Evolutionary conservation across 1,140 invertebrate genomes (phyloP).

Genomic region (Leptinotarsa lineolata): DNA sequence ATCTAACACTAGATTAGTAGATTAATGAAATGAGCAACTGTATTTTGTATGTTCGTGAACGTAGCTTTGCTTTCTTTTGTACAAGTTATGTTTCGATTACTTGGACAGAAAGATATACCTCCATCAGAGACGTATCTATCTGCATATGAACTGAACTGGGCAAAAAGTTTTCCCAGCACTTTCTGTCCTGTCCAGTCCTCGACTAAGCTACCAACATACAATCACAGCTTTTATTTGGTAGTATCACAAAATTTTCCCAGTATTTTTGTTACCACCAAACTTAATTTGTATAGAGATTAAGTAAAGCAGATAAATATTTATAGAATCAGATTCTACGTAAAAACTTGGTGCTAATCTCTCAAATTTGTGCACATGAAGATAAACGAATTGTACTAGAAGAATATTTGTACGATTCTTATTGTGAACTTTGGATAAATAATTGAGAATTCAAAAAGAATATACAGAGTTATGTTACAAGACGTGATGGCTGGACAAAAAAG

Average conservation of each 20-base stretch:
- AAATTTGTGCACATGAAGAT: slow-evolving; percentile 13
- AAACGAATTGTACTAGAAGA: slow-evolving; percentile 5
- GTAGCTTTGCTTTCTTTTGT: slow-evolving; percentile 27
- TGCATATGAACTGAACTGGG: slow-evolving; percentile 36
- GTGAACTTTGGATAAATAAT: slow-evolving; percentile 32
- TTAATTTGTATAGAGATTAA: slow-evolving; percentile 46
- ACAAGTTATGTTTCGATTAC: slow-evolving; percentile 18
- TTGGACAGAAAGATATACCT: slow-evolving; percentile 18
- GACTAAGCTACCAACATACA: slow-evolving; percentile 47
- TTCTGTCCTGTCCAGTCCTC: slow-evolving; percentile 45
- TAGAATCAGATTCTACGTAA: slow-evolving; percentile 2
- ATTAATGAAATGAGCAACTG: slow-evolving; percentile 10
- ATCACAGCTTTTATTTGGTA: slow-evolving; percentile 52
- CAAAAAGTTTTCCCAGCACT: slow-evolving; percentile 56
- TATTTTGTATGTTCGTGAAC: slow-evolving; percentile 28
- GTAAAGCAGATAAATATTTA: slow-evolving; percentile 40
- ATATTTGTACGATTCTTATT: slow-evolving; percentile 27
- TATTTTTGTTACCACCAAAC: slow-evolving; percentile 56
- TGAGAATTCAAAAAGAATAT: slow-evolving; percentile 25
- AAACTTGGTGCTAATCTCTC: slow-evolving; percentile 14
- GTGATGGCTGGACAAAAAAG: slow-evolving; percentile 53
- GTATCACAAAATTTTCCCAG: slow-evolving; percentile 57
- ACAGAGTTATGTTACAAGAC: slow-evolving; percentile 38
- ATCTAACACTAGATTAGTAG: not conserved
- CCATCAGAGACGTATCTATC: slow-evolving; percentile 1